Evolutionary conservation across 2,888 invertebrate genomes (phyloP), one percentile per base, ranked within the genome.

Genomic region (Drosophila heteroneura): DNA sequence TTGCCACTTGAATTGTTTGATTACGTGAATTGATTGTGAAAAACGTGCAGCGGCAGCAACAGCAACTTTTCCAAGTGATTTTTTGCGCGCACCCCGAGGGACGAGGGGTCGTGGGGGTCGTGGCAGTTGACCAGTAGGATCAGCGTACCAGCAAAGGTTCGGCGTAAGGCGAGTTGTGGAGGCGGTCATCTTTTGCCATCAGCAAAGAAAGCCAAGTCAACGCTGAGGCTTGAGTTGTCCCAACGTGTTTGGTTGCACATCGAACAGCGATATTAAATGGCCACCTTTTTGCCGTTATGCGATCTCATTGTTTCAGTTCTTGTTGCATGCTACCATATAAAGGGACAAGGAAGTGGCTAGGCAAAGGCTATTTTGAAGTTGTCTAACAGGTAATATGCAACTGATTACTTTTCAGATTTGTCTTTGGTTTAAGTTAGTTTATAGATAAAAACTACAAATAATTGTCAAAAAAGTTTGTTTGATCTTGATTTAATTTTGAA

Each of bases 1-100:
- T 92, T 92, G 86, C 92, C 91, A 92, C 92, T 92, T 91, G 90
- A 92, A 92, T 92, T 92, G 92, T 92, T 92, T 92, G 92, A 92
- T 92, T 92, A 92, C 92, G 91, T 91, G 91, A 85, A 91, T 87
- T 90, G 92, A 84, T 91, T 91, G 89, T 83, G 85, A 83, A 91
- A 90, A 87, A 91, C 91, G 91, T 91, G 87, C 91, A 87, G 63
- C 77, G 84, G 73, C 79, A 87, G 82, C 89, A 76, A 65, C 79
- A 77, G 44, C 63, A 74, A 62, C 68, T 68, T 78, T 76, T 66
- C n/a, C 70, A n/a, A 70, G 61, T 12, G 64, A 52, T 61, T 57
- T 26, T n/a, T 19, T 30, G 16, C 41, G 41, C 41, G 22, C 16
- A 9, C 58, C 22, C 22, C 41, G 10, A 16, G 41, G 41, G 39